Evolutionary conservation across 1,140 invertebrate genomes (phyloP), one percentile per base, ranked within the genome.

Genomic region (Macrocentrus cingulum): DNA sequence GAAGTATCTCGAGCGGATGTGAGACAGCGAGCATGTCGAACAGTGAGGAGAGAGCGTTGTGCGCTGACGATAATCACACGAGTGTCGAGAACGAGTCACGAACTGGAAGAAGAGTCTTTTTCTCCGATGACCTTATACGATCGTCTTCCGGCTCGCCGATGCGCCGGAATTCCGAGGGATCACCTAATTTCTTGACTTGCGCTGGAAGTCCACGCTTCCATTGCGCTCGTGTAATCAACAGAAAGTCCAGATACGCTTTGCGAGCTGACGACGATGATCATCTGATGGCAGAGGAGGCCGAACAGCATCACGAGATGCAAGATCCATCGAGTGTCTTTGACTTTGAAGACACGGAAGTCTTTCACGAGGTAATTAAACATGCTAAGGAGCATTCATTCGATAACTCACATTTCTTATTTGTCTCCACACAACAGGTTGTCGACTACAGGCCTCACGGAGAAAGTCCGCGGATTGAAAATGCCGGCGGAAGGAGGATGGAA

Each of bases 1-100:
- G 83, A 49, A 85, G 84, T n/a, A 86, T 90, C 67, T 90, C 88
- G 48, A 89, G 87, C 58, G 88, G 88, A 42, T 90, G 88, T 72
- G 88, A 90, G 70, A 89, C 88, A 2, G 86, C 87, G n/a, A 89
- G 87, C 69, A 89, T 87, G 1, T 86, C 78, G 0, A 81, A 80
- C 15, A 75, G 77, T 56, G 80, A 81, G 18, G 76, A 80, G 34
- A 69, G 76, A 34, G 69, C 71, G 5, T 60, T 62, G 0, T 58
- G 70, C 0, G 34, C 45, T 8, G 66, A 72, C 6, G 70, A 72
- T 49, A 59, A 65, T 48, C 62, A 66, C 9, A 11, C 59, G 11
- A 59, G n/a, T 39, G 66, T 56, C 32, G 64, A 66, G 16, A 49
- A 23, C 11, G 65, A 64, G 22, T 60, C 54, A 36, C 62, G 58